Evolutionary conservation across 2,888 invertebrate species (phyloP), one percentile per base, ranked within the genome.

Genomic region (Pollenia labialis): DNA sequence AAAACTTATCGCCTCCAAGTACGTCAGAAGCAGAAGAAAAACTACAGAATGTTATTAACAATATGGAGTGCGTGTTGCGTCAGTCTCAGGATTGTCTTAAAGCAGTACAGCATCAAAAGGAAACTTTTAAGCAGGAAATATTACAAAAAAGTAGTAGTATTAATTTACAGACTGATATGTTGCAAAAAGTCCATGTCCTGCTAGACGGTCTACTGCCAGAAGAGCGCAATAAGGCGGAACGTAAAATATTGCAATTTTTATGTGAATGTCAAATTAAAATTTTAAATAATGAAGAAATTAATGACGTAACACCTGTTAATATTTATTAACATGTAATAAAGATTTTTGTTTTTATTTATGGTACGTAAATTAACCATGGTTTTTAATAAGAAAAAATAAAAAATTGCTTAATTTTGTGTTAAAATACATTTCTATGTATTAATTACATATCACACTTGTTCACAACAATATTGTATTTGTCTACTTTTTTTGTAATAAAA

Each of bases 251-350:
- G n/a, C 90, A 91, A 82, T 92, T 92, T 71, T 86, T 92, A 3
- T 92, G 92, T 56, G 92, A 92, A 87, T 92, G 92, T 16, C 92
- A 92, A 88, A 92, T 92, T 14, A 91, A 90, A 80, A 90, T 90
- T 1, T 77, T 92, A 44, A 91, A 91, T 71, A 91, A 92, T 1
- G 90, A 91, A 58, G 90, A 90, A 48, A 90, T 92, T 48, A 91
- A 90, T n/a, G 92, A 92, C 88, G 89, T 92, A 18, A 79, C 76
- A 6, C 85, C 85, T 77, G 88, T 86, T 14, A 81, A 87, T 68
- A 83, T 88, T 40, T 88, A 87, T 71, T 85, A 72, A 71, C 12
- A 42, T 52, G 18, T 60, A 48, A 23, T 11, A 23, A 7, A 58
- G 18, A 32, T 23, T 81, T 81, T 71, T 50, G 16, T 69, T 81